A percentile compares a stretch with the other conserved stretches of the same genome.
These are phyloP conservation scores for Columba janthina DNA, from an alignment of 2,113 vertebrate genomes.

Conservation along the genomic window DNA sequence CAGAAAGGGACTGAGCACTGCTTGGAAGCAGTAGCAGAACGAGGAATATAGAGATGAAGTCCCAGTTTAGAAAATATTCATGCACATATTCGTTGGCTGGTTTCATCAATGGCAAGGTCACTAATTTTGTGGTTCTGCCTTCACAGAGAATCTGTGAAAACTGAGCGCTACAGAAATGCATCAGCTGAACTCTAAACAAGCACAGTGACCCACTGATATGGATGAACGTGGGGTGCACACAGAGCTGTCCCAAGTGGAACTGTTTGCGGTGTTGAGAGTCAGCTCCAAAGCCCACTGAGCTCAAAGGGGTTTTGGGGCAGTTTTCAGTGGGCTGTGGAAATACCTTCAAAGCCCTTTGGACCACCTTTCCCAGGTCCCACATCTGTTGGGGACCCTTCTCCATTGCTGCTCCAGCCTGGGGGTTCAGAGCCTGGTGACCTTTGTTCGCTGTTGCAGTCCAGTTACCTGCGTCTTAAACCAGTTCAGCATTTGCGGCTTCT, in stretches of 20 bases:
- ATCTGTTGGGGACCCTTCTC: background rate
- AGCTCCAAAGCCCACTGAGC: background rate
- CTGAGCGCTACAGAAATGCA: rapidly evolving
- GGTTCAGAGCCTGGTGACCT: background rate
- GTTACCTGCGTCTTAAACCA: background rate
- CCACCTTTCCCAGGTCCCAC: background rate
- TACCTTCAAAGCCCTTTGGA: too few relatives aligned
- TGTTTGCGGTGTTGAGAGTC: rapidly evolving
- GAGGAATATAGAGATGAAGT: background rate
- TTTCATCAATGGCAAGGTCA: background rate
- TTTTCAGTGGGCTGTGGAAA: too few relatives aligned
- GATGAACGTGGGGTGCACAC: rapidly evolving
- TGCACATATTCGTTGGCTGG: rapidly evolving
- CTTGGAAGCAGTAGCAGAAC: background rate
- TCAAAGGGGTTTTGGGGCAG: background rate
- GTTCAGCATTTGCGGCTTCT: background rate
- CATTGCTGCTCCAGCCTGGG: rapidly evolving
- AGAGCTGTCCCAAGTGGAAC: background rate
- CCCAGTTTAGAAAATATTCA: background rate
- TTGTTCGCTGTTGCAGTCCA: rapidly evolving
- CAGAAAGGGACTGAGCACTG: background rate
- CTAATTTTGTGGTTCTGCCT: background rate
- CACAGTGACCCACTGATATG: too few relatives aligned
- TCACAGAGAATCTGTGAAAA: background rate
- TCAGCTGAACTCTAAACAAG: background rate